Evolutionary conservation across 2,888 invertebrate genomes (phyloP), one percentile per base, ranked within the genome.

Genomic region (Spisula solida): DNA sequence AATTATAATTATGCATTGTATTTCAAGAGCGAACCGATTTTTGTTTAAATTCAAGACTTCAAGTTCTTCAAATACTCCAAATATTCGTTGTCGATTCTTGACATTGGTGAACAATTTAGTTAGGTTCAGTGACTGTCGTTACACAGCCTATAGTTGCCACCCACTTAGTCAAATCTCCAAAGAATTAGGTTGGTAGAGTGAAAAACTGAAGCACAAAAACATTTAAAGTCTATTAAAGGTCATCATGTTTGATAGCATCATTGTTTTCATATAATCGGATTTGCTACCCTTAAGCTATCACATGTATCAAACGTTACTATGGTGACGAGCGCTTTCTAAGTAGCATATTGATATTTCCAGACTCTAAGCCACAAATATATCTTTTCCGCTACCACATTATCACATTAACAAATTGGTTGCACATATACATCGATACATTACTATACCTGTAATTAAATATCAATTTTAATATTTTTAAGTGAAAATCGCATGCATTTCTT

Each of bases 311-410:
- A 75, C 75, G 75, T 75, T 75, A 25, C 75, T 16, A 75, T 75
- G 34, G 75, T 18, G 16, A 75, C 31, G 29, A 34, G 31, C 18
- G 31, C 18, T 75, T 34, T 75, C 75, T 16, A 25, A 31, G 75
- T 31, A 31, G 34, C 18, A 34, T 75, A 75, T 75, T 75, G 75
- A 75, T 75, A 75, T 75, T 75, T 75, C 34, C 75, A 31, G 75
- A 75, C 34, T 18, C 12, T 34, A 75, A 75, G 75, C 34, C 75
- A 31, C 75, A 75, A 75, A 75, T 31, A 75, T 75, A 34, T 75
- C 31, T 31, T 75, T 60, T 75, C 34, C 31, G 34, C 5, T 41
- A 41, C 75, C 31, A 18, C 5, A 25, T 2, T 34, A 75, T 75
- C 31, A 34, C 75, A 34, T 75, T 18, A 75, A 75, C 75, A 75